phyloP scores from a whole-genome alignment of 1,140 invertebrate species.

The Euglossa dilemma region DNA sequence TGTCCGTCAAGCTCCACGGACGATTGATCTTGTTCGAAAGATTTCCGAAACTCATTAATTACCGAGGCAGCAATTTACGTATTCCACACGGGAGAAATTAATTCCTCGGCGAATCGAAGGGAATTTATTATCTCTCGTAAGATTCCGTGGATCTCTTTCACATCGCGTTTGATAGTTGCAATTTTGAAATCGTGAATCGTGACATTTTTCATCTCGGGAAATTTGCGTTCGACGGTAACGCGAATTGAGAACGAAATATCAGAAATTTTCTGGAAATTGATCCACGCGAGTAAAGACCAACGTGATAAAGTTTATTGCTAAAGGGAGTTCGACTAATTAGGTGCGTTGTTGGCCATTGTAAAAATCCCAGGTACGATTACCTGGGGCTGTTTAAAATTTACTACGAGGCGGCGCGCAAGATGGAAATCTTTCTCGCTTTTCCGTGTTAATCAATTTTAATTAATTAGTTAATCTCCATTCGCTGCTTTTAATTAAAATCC shows the following conservation, averaged over 20 bases:
- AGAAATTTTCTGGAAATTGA: neutral
- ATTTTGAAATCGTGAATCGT: no score
- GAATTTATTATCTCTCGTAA: neutral
- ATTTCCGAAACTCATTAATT: slow-evolving; percentile 7
- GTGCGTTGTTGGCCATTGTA: neutral
- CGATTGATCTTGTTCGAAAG: neutral
- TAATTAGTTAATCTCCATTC: neutral
- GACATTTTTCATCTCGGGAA: no score
- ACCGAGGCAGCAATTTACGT: neutral
- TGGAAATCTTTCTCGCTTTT: neutral
- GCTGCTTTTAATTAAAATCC: slow-evolving; percentile 6
- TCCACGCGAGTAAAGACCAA: neutral
- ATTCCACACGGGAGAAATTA: neutral
- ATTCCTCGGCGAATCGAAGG: neutral
- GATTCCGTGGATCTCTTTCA: no score
- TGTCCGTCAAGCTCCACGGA: neutral
- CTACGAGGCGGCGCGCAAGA: no score
- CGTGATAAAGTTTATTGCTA: no score
- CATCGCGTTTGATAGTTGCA: no score
- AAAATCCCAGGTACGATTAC: neutral
- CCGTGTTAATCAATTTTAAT: no score
- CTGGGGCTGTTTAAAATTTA: no score
- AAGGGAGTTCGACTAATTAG: no score
- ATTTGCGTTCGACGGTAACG: no score
- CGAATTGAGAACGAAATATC: no score